phyloP scores from a whole-genome alignment of 92 coral and sea anemone genomes.

The Nematostella vectensis region DNA sequence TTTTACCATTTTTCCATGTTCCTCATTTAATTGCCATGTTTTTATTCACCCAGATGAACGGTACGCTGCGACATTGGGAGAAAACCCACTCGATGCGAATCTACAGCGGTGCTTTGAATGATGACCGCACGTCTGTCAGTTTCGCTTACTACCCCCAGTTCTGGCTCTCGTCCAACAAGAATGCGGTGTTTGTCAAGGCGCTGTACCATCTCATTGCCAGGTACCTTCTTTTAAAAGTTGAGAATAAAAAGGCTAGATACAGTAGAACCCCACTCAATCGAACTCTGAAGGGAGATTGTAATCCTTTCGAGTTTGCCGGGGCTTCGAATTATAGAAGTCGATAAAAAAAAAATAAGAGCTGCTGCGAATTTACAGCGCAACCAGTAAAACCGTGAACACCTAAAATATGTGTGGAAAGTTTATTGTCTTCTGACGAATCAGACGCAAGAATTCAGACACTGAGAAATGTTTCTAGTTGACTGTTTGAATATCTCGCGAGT shows the following conservation, averaged over 20 bases:
- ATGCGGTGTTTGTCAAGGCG: slow-evolving; percentile 60
- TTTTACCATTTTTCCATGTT: no score
- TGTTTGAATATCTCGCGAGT: no score
- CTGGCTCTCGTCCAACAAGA: slow-evolving; percentile 59
- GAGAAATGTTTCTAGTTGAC: no score
- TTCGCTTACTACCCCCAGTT: slow-evolving; percentile 86
- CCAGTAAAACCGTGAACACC: no score
- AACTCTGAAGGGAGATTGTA: neutral
- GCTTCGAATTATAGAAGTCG: no score
- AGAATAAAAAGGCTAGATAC: neutral
- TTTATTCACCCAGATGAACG: slow-evolving; percentile 43
- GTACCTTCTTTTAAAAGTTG: slow-evolving; percentile 30
- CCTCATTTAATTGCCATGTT: neutral
- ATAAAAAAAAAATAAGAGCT: neutral
- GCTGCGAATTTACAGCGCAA: no score
- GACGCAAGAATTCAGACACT: no score
- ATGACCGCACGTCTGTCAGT: slow-evolving; percentile 67
- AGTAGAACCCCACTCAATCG: no score
- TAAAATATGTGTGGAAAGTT: no score
- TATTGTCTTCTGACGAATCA: no score
- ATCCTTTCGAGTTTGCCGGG: no score
- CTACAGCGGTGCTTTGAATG: slow-evolving; percentile 63
- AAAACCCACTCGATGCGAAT: slow-evolving; percentile 73
- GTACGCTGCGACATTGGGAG: slow-evolving; percentile 67
- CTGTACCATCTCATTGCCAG: slow-evolving; percentile 72